Conservation (phyloP, 2,113 vertebrate genomes). For the Perognathus longimembris region DNA sequence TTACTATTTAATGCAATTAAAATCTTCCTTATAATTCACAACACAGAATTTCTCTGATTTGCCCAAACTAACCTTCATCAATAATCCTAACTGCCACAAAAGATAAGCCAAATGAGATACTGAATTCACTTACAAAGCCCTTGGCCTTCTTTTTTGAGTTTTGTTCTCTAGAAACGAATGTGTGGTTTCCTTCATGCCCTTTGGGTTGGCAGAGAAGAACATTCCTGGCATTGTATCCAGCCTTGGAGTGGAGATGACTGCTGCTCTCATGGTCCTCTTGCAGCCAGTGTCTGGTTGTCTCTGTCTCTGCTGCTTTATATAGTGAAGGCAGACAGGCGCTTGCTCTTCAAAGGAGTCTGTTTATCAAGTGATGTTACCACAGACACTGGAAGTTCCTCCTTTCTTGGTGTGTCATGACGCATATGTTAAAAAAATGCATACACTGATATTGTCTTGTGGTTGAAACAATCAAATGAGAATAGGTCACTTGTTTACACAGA, state of each 20-base stretch:
- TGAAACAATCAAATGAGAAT: constrained; percentile 81
- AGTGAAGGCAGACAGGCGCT: constrained; percentile 70
- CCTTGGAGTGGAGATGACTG: constrained; percentile 60
- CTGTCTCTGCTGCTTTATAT: constrained; percentile 85
- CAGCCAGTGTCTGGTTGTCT: constrained; percentile 75
- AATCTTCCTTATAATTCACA: background rate
- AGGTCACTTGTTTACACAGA: constrained; percentile 76
- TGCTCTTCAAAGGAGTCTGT: constrained; percentile 79
- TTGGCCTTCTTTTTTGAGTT: constrained; percentile 85
- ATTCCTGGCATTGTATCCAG: constrained; percentile 86
- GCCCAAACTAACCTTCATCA: background rate
- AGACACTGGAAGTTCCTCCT: constrained; percentile 87
- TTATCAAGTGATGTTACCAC: constrained; percentile 85
- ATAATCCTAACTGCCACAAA: background rate
- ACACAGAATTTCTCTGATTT: background rate
- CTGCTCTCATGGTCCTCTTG: constrained; percentile 74
- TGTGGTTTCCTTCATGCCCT: constrained; percentile 82
- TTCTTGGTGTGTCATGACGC: constrained; percentile 84
- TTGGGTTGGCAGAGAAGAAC: constrained; percentile 81
- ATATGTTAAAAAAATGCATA: constrained; percentile 81
- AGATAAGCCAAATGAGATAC: background rate
- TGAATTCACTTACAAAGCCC: constrained; percentile 85
- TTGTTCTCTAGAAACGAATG: constrained; percentile 85
- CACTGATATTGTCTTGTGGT: constrained; percentile 81
- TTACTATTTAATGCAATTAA: background rate